These are phyloP conservation scores for Karalla daura DNA, from an alignment of 2,797 vertebrate genomes.

Conservation along the genomic window DNA sequence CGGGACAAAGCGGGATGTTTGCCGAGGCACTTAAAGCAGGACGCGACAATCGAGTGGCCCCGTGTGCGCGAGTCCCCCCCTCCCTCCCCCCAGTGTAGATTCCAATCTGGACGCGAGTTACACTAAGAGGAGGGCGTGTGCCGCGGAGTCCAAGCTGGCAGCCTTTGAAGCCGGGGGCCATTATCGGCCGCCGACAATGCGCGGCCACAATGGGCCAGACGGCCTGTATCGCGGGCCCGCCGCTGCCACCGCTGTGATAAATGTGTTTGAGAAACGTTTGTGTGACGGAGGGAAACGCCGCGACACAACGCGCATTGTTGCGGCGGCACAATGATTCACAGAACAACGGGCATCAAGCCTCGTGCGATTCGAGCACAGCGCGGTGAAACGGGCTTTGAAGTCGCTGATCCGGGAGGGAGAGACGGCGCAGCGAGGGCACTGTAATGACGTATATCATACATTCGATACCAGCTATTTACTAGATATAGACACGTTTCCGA, in stretches of 20 bases:
- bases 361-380: too few relatives aligned
- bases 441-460: too few relatives aligned
- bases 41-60: constrained; percentile 36
- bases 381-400: too few relatives aligned
- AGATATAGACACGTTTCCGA: too few relatives aligned
- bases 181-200: constrained; percentile 63
- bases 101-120: constrained; percentile 65
- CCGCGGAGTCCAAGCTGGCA: constrained; percentile 46
- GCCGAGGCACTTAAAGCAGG: constrained; percentile 47
- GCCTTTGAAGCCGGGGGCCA: constrained; percentile 60
- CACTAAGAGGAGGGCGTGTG: constrained; percentile 66
- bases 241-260: constrained; percentile 43
- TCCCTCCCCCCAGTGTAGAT: constrained; percentile 39
- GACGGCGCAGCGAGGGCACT: too few relatives aligned
- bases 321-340: constrained; percentile 39
- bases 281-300: constrained; percentile 29
- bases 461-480: too few relatives aligned
- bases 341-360: constrained; percentile 19
- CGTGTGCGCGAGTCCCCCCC: constrained; percentile 42
- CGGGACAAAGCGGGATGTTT: constrained; percentile 56
- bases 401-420: too few relatives aligned
- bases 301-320: constrained; percentile 18
- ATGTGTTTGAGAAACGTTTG: constrained; percentile 58
- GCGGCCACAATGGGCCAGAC: constrained; percentile 46
- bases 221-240: constrained; percentile 21